Evolutionary conservation across 2,888 invertebrate genomes (phyloP).

Genomic region (Isotomurus palustris): DNA sequence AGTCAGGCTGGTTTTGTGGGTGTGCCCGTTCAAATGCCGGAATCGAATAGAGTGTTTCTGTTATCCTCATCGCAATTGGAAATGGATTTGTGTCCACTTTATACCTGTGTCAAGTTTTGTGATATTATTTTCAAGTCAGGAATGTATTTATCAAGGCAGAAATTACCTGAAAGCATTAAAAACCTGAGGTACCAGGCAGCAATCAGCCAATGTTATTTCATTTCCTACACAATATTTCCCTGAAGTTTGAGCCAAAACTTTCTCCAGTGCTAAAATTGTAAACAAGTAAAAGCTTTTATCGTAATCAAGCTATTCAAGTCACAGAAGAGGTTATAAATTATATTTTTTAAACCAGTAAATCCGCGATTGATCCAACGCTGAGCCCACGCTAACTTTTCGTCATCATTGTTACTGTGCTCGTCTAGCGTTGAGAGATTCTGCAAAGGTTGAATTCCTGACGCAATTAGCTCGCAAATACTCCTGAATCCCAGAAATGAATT

Average conservation of each 20-base stretch:
- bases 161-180: conserved; percentile 91
- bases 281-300: too few relatives aligned
- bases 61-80: conserved; percentile 82
- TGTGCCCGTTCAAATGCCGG: conserved; percentile 88
- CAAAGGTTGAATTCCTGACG: conserved; percentile 91
- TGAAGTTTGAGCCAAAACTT: conserved; percentile 72
- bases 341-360: conserved; percentile 65
- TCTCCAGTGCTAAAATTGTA: conserved; percentile 72
- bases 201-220: conserved; percentile 88
- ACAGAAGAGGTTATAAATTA: too few relatives aligned
- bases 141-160: too few relatives aligned
- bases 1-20: conserved; percentile 89
- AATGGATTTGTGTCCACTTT: conserved; percentile 85
- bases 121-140: too few relatives aligned
- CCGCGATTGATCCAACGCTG: conserved; percentile 88
- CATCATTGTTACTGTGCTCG: conserved; percentile 63
- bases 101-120: too few relatives aligned
- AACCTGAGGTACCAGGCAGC: conserved; percentile 91
- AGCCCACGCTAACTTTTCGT: conserved; percentile 88
- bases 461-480: conserved; percentile 85
- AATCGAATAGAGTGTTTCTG: conserved; percentile 77
- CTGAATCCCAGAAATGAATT: too few relatives aligned
- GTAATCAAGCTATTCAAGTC: too few relatives aligned
- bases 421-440: conserved; percentile 87
- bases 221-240: conserved; percentile 93